phyloP scores from a whole-genome alignment of 2,888 invertebrate species.

The Polia nebulosa region DNA sequence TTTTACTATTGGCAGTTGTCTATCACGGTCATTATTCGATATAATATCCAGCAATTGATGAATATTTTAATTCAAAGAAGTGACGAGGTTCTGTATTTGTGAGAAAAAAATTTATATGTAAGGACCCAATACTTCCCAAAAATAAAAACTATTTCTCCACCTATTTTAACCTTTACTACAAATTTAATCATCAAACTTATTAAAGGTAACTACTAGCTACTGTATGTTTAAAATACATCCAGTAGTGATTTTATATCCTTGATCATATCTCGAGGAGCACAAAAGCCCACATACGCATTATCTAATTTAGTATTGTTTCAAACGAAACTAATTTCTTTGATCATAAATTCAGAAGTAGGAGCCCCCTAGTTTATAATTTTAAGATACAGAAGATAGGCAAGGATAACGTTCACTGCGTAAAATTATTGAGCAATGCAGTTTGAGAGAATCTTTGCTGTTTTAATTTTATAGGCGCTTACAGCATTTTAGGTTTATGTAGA shows the following conservation, averaged over 20 bases:
- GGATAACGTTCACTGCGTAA: background rate
- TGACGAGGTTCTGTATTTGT: too few relatives aligned
- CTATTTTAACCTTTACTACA: too few relatives aligned
- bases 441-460: slow-evolving; percentile 30
- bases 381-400: background rate
- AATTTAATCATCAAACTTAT: too few relatives aligned
- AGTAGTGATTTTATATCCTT: slow-evolving; percentile 27
- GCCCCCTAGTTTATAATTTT: slow-evolving; percentile 8
- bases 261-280: slow-evolving; percentile 66
- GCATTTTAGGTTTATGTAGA: fast-evolving
- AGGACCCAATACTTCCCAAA: too few relatives aligned
- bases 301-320: slow-evolving; percentile 78
- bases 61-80: too few relatives aligned
- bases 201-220: too few relatives aligned
- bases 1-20: too few relatives aligned
- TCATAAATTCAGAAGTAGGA: slow-evolving; percentile 37
- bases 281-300: slow-evolving; percentile 76
- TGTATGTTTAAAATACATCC: too few relatives aligned
- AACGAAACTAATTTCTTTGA: slow-evolving; percentile 68
- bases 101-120: too few relatives aligned
- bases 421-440: slow-evolving; percentile 27
- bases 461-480: slow-evolving; percentile 38
- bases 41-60: too few relatives aligned
- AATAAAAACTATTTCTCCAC: too few relatives aligned
- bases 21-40: too few relatives aligned